A percentile compares a stretch with the other conserved stretches of the same genome.
Conservation (phyloP, 1,140 invertebrate species). For the Phymorhynchus buccinoides region DNA sequence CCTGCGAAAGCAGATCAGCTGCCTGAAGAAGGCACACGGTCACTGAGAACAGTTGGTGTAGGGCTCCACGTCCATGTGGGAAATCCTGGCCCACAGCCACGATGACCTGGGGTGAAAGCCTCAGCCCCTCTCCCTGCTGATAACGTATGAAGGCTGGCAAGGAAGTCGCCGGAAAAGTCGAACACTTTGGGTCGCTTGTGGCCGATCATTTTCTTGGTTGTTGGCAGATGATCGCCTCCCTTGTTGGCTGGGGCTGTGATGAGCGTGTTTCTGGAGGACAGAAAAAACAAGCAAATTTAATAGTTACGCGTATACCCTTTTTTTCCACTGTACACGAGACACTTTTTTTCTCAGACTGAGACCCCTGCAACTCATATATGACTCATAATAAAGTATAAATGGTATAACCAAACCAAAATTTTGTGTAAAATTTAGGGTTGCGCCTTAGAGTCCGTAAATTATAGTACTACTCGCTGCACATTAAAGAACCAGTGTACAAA, state of each 20-base stretch:
- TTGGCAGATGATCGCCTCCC: too few relatives aligned
- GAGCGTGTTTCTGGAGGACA: neutral
- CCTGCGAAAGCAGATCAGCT: constrained; percentile 39
- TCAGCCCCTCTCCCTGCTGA: constrained; percentile 39
- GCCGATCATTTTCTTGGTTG: neutral
- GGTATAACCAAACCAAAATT: too few relatives aligned
- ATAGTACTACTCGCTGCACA: too few relatives aligned
- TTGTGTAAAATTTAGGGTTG: too few relatives aligned
- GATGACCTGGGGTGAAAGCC: constrained; percentile 50
- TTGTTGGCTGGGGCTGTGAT: constrained; percentile 9
- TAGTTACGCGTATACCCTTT: too few relatives aligned
- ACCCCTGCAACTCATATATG: too few relatives aligned
- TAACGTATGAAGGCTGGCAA: constrained; percentile 47
- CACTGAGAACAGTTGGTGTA: constrained; percentile 49
- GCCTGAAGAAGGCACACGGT: constrained; percentile 46
- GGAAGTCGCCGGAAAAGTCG: constrained; percentile 49
- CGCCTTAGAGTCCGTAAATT: too few relatives aligned
- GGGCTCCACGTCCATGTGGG: constrained; percentile 30
- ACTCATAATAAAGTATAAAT: too few relatives aligned
- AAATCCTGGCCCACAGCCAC: constrained; percentile 56
- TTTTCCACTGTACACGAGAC: neutral
- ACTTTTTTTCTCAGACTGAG: too few relatives aligned
- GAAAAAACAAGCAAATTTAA: neutral
- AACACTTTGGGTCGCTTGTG: constrained; percentile 44
- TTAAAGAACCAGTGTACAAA: too few relatives aligned